phyloP scores from a whole-genome alignment of 2,797 vertebrate genomes.

The Poliocrania exsul region DNA sequence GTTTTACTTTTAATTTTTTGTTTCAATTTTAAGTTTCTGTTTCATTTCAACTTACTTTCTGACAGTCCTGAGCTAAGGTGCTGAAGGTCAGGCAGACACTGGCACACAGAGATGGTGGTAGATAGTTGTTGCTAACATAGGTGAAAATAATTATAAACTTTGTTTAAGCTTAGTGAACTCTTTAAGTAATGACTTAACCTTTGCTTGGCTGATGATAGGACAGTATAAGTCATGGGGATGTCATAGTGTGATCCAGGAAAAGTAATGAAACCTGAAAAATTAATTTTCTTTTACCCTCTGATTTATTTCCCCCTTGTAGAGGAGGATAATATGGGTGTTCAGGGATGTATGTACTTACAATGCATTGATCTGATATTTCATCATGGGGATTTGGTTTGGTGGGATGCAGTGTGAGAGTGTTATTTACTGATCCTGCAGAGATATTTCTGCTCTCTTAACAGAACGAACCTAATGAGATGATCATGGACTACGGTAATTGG shows the following conservation, averaged over 20 bases:
- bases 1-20: slow-evolving; percentile 20
- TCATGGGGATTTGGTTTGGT: neutral
- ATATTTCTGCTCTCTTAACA: neutral
- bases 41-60: neutral
- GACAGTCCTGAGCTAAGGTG: neutral
- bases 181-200: neutral
- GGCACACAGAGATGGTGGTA: neutral
- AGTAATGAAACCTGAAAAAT: neutral
- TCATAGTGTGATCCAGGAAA: neutral
- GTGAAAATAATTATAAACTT: neutral
- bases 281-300: neutral
- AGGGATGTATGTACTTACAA: neutral
- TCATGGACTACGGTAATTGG: neutral
- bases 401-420: neutral
- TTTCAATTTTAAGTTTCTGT: neutral
- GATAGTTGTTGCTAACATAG: neutral
- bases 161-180: neutral
- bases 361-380: neutral
- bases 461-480: neutral
- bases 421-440: neutral
- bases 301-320: neutral
- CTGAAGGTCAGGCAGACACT: neutral
- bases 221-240: neutral
- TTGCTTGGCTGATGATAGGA: neutral
- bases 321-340: neutral